Percentiles rank a stretch among this genome's conserved stretches.
Conservation (phyloP, 2,888 invertebrate genomes). For the Trachelus iudaicus region DNA sequence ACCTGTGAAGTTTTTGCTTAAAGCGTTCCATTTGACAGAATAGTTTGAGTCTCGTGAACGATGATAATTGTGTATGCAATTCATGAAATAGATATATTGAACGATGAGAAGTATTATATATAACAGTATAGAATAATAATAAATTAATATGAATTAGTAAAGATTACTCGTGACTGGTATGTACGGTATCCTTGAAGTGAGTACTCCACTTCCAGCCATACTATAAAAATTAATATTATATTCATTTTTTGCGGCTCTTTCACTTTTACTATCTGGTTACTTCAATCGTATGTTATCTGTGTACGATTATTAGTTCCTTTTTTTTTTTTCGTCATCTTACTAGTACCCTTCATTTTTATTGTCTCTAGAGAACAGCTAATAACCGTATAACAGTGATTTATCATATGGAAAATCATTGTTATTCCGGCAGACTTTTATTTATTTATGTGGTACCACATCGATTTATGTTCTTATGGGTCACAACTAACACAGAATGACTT, state of each 20-base stretch:
- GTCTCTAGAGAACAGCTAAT: slow-evolving; percentile 3
- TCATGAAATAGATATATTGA: slow-evolving; percentile 58
- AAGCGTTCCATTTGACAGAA: slow-evolving; percentile 44
- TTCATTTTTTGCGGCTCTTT: slow-evolving; percentile 42
- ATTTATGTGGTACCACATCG: slow-evolving; percentile 29
- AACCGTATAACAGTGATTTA: slow-evolving; percentile 25
- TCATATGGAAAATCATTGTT: slow-evolving; percentile 26
- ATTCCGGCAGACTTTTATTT: slow-evolving; percentile 28
- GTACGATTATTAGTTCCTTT: slow-evolving; percentile 10
- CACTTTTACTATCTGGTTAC: slow-evolving; percentile 6
- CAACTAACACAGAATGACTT: slow-evolving; percentile 58
- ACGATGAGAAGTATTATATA: slow-evolving; percentile 47
- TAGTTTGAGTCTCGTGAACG: slow-evolving; percentile 48
- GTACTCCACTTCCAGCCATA: slow-evolving; percentile 97
- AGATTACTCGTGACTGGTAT: slow-evolving; percentile 83
- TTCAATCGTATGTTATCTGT: slow-evolving; percentile 4
- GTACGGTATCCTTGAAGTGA: slow-evolving; percentile 95
- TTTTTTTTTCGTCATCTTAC: slow-evolving; percentile 8
- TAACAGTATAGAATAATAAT: slow-evolving; percentile 58
- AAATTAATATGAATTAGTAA: slow-evolving; percentile 58
- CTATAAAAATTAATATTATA: slow-evolving; percentile 71
- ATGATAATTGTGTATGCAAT: slow-evolving; percentile 52
- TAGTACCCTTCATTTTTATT: slow-evolving; percentile 17
- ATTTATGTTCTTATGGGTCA: slow-evolving; percentile 38
- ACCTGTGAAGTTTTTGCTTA: slow-evolving; percentile 15